Percentiles rank a stretch among this genome's conserved stretches.
Evolutionary conservation across 1,140 invertebrate species (phyloP).

Genomic region (Hyles euphorbiae): DNA sequence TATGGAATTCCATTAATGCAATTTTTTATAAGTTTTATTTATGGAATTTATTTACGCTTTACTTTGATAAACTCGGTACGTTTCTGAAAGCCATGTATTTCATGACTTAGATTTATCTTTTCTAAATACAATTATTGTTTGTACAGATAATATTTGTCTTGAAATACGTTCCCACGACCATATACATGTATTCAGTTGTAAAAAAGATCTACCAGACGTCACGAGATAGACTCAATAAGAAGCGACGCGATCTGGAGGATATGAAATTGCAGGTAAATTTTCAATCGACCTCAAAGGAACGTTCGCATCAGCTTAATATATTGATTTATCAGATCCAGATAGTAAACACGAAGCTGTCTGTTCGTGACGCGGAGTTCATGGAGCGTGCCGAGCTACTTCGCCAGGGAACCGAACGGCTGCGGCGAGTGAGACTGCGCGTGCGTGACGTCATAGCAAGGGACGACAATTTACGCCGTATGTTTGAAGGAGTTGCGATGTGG

Average conservation of each 20-base stretch:
- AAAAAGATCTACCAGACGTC: slow-evolving; percentile 42
- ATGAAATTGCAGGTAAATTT: slow-evolving; percentile 49
- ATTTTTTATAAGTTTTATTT: slow-evolving; percentile 33
- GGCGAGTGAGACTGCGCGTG: slow-evolving; percentile 41
- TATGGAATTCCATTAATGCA: slow-evolving; percentile 34
- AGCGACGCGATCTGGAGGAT: slow-evolving; percentile 52
- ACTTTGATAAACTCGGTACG: slow-evolving; percentile 48
- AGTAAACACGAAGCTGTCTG: slow-evolving; percentile 50
- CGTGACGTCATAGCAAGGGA: slow-evolving; percentile 40
- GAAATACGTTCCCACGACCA: slow-evolving; percentile 50
- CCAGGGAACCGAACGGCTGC: slow-evolving; percentile 33
- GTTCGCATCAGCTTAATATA: not conserved
- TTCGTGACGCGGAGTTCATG: slow-evolving; percentile 44
- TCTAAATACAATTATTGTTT: slow-evolving; percentile 6
- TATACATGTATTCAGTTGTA: slow-evolving; percentile 51
- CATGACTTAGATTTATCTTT: not conserved
- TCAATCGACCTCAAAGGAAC: not conserved
- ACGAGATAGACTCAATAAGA: slow-evolving; percentile 37
- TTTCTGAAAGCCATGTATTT: slow-evolving; percentile 1
- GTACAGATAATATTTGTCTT: slow-evolving; percentile 50
- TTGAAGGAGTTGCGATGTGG: slow-evolving; percentile 20
- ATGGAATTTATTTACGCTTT: slow-evolving; percentile 36
- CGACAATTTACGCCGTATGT: slow-evolving; percentile 33
- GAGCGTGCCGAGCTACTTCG: slow-evolving; percentile 39
- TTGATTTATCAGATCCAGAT: slow-evolving; percentile 46